These are phyloP conservation scores for Menidia menidia DNA, from an alignment of 2,797 vertebrate genomes.

Conservation along the genomic window DNA sequence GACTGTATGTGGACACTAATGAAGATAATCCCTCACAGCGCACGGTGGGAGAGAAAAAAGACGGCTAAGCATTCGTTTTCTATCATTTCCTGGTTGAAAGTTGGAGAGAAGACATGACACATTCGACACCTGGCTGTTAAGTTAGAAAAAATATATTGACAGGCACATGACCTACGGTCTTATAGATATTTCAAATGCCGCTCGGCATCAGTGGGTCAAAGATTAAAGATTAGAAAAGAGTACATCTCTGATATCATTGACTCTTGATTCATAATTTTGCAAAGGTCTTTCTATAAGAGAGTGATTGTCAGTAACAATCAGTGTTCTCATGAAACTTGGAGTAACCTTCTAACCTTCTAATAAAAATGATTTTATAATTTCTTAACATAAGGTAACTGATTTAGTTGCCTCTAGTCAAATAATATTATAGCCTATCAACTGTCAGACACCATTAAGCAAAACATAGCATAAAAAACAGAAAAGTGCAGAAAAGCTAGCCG, in stretches of 20 bases:
- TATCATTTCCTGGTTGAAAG: conserved; percentile 42
- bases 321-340: neutral
- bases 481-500: neutral
- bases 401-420: neutral
- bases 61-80: conserved; percentile 49
- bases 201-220: conserved; percentile 40
- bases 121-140: conserved; percentile 22
- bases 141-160: conserved; percentile 28
- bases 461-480: neutral
- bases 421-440: too few relatives aligned
- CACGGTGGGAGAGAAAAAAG: neutral
- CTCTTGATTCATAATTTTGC: conserved; percentile 19
- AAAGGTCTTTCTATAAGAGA: conserved; percentile 1
- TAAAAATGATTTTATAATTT: neutral
- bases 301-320: neutral
- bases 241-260: conserved; percentile 35
- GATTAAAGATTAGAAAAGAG: conserved; percentile 41
- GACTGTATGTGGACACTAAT: neutral
- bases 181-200: conserved; percentile 43
- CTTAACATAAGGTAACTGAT: neutral
- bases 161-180: conserved; percentile 45
- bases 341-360: neutral
- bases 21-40: neutral
- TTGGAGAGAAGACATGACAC: neutral
- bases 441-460: neutral